Evolutionary conservation across 1,140 invertebrate genomes (phyloP).

Genomic region (Ptiloglossa arizonensis): DNA sequence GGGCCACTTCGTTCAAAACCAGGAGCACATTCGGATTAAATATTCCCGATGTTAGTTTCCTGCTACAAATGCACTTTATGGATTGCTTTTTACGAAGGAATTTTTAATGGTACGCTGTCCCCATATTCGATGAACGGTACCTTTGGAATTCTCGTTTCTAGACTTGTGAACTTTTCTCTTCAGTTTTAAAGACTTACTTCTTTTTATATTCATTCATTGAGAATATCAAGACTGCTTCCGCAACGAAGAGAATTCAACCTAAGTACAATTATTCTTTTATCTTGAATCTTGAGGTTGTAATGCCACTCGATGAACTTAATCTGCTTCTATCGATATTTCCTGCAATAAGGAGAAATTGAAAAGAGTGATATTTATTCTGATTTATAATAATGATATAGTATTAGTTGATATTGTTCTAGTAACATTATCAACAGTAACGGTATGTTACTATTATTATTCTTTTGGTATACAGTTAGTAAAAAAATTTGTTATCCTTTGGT

Average conservation of each 20-base stretch:
- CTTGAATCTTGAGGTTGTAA: not conserved
- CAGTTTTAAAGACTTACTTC: not conserved
- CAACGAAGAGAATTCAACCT: not conserved
- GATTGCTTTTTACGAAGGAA: not conserved
- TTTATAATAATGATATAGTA: not conserved
- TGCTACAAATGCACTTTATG: not conserved
- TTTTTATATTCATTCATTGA: not conserved
- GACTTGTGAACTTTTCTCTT: not conserved
- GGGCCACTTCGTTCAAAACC: no score
- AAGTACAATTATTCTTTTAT: not conserved
- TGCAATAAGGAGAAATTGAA: no score
- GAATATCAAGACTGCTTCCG: no score
- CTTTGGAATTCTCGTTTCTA: not conserved
- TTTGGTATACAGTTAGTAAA: no score
- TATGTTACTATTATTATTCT: no score
- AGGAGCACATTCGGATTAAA: not conserved
- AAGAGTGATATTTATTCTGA: not conserved
- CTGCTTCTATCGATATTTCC: not conserved
- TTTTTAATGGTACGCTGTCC: not conserved
- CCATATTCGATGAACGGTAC: not conserved
- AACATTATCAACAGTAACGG: no score
- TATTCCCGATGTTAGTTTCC: constrained; percentile 8
- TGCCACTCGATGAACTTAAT: not conserved
- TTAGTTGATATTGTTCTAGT: no score
- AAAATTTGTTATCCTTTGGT: no score